These are phyloP conservation scores for Parasteatoda tepidariorum DNA, from an alignment of 1,140 invertebrate genomes.

Conservation along the genomic window DNA sequence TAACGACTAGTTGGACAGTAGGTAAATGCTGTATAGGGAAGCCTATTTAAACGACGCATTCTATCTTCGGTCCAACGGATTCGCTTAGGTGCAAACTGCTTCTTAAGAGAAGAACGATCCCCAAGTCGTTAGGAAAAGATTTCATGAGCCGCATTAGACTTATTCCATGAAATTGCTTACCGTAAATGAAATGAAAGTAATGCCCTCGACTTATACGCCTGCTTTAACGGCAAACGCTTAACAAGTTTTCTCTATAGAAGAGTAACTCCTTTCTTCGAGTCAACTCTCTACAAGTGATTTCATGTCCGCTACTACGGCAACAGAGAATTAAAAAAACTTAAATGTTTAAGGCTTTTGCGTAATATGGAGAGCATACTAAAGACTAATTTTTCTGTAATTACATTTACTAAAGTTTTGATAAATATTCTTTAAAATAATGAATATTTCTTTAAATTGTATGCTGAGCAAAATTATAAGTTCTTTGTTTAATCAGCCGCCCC, in stretches of 20 bases:
- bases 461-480: no score
- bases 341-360: no score
- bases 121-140: constrained; percentile 42
- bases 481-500: no score
- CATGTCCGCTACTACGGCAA: no score
- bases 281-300: no score
- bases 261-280: background rate
- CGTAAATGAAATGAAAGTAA: constrained; percentile 56
- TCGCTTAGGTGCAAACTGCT: background rate
- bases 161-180: constrained; percentile 48
- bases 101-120: constrained; percentile 28
- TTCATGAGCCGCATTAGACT: constrained; percentile 47
- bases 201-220: constrained; percentile 37
- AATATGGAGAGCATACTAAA: no score
- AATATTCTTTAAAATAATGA: no score
- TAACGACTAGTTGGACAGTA: no score
- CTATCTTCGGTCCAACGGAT: constrained; percentile 30
- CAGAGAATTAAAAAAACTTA: no score
- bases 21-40: background rate
- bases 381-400: no score
- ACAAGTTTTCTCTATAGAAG: constrained; percentile 12
- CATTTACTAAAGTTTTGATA: no score
- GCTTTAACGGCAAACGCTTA: constrained; percentile 27
- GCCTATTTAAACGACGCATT: background rate
- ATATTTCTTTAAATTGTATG: no score